Evolutionary conservation across 2,888 invertebrate species (phyloP).

Genomic region (Scaptomyza parva): DNA sequence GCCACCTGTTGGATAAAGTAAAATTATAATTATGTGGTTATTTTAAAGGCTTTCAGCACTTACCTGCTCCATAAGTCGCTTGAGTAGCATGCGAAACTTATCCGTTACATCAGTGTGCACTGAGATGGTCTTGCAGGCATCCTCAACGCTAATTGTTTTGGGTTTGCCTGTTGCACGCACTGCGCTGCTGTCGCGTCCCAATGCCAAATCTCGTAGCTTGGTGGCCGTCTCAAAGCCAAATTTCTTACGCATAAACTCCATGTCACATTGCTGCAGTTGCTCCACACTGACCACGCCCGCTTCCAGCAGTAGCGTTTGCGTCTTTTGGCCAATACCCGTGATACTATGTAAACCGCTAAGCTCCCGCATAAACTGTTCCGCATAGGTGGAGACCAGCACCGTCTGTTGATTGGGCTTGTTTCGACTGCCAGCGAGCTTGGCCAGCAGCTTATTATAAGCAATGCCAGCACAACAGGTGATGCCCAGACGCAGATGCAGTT

Average conservation of each 20-base stretch:
- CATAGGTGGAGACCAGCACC: constrained; percentile 89
- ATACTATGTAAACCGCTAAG: constrained; percentile 88
- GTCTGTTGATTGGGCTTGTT: constrained; percentile 94
- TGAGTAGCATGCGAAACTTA: constrained; percentile 89
- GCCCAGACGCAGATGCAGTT: constrained; percentile 88
- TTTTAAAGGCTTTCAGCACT: not conserved
- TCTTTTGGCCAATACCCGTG: constrained; percentile 91
- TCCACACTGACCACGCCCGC: constrained; percentile 88
- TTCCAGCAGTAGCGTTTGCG: constrained; percentile 88
- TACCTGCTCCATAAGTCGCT: constrained; percentile 89
- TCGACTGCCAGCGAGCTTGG: constrained; percentile 90
- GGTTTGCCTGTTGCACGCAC: constrained; percentile 92
- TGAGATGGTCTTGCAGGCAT: constrained; percentile 90
- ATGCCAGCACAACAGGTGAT: constrained; percentile 93
- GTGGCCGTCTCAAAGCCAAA: constrained; percentile 89
- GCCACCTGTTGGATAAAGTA: constrained; percentile 78
- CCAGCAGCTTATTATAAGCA: constrained; percentile 92
- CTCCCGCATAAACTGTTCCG: constrained; percentile 88
- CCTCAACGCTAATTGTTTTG: constrained; percentile 92
- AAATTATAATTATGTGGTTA: not conserved
- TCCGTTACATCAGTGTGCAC: constrained; percentile 90
- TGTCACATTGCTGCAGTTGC: constrained; percentile 88
- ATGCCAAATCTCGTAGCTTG: constrained; percentile 89
- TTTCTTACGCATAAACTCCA: constrained; percentile 87
- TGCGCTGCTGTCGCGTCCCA: constrained; percentile 90